A percentile compares a stretch with the other conserved stretches of the same genome.
These are phyloP conservation scores for Alloscopus bannaensis DNA, from an alignment of 2,888 invertebrate genomes.

Conservation along the genomic window DNA sequence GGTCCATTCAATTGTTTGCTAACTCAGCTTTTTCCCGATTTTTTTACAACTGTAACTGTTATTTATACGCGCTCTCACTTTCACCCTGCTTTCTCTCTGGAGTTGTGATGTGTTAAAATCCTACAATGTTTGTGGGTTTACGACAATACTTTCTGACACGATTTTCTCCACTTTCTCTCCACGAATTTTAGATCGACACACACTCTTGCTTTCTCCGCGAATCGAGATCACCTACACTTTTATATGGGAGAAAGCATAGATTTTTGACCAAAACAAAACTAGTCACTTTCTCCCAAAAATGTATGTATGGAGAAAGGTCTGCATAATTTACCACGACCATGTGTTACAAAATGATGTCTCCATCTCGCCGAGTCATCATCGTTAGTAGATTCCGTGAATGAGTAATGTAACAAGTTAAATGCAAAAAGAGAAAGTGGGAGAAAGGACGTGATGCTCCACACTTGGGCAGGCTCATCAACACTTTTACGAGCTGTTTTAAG, in stretches of 20 bases:
- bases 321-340: constrained; percentile 10
- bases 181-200: background rate
- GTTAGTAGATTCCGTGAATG: background rate
- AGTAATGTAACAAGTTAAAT: constrained; percentile 15
- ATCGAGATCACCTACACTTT: background rate
- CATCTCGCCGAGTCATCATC: background rate
- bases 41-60: constrained; percentile 2
- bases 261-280: constrained; percentile 22
- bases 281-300: constrained; percentile 19
- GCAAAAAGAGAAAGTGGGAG: too few species aligned
- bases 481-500: constrained; percentile 48
- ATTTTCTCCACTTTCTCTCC: background rate
- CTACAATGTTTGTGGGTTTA: background rate
- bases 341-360: background rate
- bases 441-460: constrained; percentile 10
- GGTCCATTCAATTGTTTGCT: constrained; percentile 29
- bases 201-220: background rate
- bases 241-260: background rate
- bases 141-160: background rate
- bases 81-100: background rate
- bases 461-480: constrained; percentile 41
- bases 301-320: background rate
- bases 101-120: background rate
- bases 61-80: too few species aligned
- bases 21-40: constrained; percentile 31